Base-by-base conservation (phyloP, 2,888 invertebrate species). In the Laspeyria flexula region DNA sequence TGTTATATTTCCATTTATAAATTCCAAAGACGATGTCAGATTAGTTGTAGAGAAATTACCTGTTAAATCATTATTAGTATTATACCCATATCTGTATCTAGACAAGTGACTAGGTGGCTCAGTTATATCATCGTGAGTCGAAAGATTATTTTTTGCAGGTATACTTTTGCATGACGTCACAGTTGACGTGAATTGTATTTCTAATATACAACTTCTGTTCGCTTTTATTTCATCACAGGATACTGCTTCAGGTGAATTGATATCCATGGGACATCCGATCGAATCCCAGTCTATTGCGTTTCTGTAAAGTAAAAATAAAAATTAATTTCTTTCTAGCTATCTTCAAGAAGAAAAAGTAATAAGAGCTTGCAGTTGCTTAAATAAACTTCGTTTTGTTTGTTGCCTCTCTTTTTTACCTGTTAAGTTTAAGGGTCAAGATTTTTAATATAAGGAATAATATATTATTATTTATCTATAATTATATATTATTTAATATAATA, bases 121-220 rank as follows among this genome's bases (percentile, higher is more conserved):
- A 25, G 9, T 1, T 29, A 3, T 30, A 15, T 35, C 10, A 10
- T 12, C 13, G 29, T 41, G 1, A 33, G 3, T 9, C 13, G 1
- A 25, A 25, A 33, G 1, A 25, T 11, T n/a, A n/a, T n/a, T n/a
- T 40, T 43, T 31, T 11, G 1, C 11, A 13, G 35, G 11, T 30
- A 37, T 45, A n/a, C 25, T 27, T 13, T 34, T 18, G 33, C 51
- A 51, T 21, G 16, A 16, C 1, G 12, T 12, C 11, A 18, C 35
- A 1, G 12, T 31, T 15, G 13, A 18, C 1, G 0, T 9, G 18
- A 38, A 46, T 12, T 13, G 12, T 3, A 52, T 13, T 27, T 46
- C 31, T 11, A 52, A 0, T 0, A 46, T 5, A 10, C 45, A 52
- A 18, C 37, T 46, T 38, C 37, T 21, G 12, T 52, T 46, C 0